Evolutionary conservation across 2,113 vertebrate genomes (phyloP).

Genomic region (Myrmecophaga tridactyla): DNA sequence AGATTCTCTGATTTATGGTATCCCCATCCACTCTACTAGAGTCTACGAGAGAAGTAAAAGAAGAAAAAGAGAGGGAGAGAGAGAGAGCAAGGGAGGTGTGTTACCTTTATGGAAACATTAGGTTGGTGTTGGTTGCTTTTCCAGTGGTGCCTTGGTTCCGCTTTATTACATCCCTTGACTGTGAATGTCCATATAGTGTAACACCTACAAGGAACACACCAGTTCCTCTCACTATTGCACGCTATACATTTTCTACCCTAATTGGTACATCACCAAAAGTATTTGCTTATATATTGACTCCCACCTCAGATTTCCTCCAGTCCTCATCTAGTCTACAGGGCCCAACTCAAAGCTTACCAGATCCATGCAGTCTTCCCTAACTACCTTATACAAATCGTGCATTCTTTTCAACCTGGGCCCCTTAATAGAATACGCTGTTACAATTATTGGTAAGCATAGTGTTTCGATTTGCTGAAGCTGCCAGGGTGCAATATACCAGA

Average conservation of each 20-base stretch:
- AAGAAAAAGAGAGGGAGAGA: too few relatives aligned
- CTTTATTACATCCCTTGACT: neutral
- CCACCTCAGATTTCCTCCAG: too few relatives aligned
- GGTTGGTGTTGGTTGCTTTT: neutral
- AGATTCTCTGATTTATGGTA: neutral
- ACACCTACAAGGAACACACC: too few relatives aligned
- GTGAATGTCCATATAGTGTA: neutral
- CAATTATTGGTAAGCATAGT: neutral
- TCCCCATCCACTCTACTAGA: neutral
- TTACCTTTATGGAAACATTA: neutral
- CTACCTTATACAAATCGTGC: neutral
- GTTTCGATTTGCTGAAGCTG: too few relatives aligned
- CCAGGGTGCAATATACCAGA: too few relatives aligned
- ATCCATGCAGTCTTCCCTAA: neutral
- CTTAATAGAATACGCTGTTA: accelerated
- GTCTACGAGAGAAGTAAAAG: neutral
- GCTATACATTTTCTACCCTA: neutral
- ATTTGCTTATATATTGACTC: neutral
- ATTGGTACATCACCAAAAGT: accelerated
- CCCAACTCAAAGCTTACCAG: neutral
- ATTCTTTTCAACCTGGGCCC: neutral
- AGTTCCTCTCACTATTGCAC: neutral
- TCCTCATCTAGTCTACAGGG: neutral
- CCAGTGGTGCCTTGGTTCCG: neutral
- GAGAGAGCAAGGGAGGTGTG: too few relatives aligned